phyloP scores from a whole-genome alignment of 2,113 vertebrate species.

The Anolis sagrei region DNA sequence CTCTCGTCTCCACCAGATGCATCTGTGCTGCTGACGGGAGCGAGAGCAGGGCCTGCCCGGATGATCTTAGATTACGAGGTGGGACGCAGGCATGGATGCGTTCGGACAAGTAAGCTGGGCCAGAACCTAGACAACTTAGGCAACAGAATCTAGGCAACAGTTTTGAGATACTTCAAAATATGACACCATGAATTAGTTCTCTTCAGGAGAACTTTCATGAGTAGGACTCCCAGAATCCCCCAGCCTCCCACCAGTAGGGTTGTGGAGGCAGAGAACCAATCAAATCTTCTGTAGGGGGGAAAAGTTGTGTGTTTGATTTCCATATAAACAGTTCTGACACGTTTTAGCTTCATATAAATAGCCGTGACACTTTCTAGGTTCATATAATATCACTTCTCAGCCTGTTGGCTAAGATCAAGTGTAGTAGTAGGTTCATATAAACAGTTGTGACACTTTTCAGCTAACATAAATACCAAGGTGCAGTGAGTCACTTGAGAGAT shows the following conservation, averaged over 20 bases:
- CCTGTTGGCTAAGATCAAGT: too few relatives aligned
- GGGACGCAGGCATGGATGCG: too few relatives aligned
- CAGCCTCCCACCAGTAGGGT: neutral
- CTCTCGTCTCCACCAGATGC: too few relatives aligned
- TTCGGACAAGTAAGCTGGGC: too few relatives aligned
- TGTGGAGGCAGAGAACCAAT: neutral
- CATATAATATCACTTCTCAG: too few relatives aligned
- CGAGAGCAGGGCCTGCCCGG: too few relatives aligned
- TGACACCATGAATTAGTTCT: neutral
- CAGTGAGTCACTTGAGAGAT: neutral
- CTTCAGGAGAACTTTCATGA: too few relatives aligned
- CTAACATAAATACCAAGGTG: neutral
- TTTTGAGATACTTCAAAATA: neutral
- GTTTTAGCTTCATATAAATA: neutral
- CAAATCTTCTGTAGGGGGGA: conserved; percentile 1
- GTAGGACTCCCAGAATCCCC: neutral
- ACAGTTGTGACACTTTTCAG: neutral
- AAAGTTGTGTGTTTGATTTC: neutral
- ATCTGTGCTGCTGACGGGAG: too few relatives aligned
- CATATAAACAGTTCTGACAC: neutral
- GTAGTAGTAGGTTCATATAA: neutral
- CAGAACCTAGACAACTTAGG: too few relatives aligned
- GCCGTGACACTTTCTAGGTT: neutral
- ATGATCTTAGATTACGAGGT: too few relatives aligned
- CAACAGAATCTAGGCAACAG: neutral